Conservation (phyloP, 2,113 vertebrate species). For the Helogale parvula region DNA sequence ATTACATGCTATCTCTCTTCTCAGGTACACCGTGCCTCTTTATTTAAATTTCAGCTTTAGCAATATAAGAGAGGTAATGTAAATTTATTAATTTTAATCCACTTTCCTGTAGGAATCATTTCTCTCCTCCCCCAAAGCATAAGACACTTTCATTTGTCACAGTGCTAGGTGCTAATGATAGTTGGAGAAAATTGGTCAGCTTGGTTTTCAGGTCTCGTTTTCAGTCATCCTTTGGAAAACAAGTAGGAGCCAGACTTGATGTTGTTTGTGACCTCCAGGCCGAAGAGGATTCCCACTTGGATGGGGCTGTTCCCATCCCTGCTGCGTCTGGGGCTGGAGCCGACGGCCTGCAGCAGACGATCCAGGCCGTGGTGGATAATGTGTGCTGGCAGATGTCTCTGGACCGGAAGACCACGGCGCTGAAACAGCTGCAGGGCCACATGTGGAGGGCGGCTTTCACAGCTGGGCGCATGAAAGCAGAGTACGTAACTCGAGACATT, state of each 20-base stretch:
- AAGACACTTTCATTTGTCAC: neutral
- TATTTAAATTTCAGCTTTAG: neutral
- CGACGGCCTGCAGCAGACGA: conserved; percentile 90
- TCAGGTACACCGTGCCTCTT: neutral
- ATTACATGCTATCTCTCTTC: neutral
- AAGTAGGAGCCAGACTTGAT: neutral
- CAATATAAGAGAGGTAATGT: neutral
- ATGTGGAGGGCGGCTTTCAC: conserved; percentile 95
- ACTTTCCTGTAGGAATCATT: conserved; percentile 2
- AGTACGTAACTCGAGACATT: conserved; percentile 88
- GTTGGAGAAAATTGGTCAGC: neutral
- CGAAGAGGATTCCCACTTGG: conserved; percentile 93
- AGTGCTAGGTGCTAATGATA: neutral
- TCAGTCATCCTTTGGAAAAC: neutral
- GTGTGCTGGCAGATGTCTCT: conserved; percentile 97
- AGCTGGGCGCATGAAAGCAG: conserved; percentile 93
- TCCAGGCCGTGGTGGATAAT: conserved; percentile 93
- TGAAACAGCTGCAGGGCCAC: conserved; percentile 98
- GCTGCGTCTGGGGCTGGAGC: conserved; percentile 87
- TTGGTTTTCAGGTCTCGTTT: neutral
- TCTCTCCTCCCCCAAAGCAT: neutral
- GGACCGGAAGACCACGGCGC: conserved; percentile 95
- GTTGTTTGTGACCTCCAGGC: conserved; percentile 85
- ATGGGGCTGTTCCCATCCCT: conserved; percentile 91
- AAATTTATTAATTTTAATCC: neutral